These are phyloP conservation scores for Menura novaehollandiae DNA, from an alignment of 2,113 vertebrate genomes.

Conservation along the genomic window DNA sequence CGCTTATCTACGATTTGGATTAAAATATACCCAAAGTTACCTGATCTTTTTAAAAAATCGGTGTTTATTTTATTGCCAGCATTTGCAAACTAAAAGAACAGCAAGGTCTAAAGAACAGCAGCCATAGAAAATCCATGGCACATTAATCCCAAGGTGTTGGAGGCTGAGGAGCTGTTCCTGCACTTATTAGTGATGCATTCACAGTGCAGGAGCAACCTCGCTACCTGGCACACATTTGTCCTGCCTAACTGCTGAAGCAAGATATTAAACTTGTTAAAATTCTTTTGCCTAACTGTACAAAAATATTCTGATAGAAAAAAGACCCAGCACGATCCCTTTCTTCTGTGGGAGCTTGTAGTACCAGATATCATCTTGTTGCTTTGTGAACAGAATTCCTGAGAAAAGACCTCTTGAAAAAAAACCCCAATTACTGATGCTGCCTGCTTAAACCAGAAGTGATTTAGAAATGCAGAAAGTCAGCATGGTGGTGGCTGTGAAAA, in stretches of 20 bases:
- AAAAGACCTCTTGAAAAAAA: background rate
- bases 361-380: background rate
- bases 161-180: background rate
- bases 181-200: background rate
- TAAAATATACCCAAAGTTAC: background rate
- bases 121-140: background rate
- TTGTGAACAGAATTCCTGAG: background rate
- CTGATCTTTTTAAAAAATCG: background rate
- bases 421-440: background rate
- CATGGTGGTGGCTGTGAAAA: background rate
- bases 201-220: background rate
- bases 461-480: background rate
- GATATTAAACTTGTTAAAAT: background rate
- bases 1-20: no score
- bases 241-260: background rate
- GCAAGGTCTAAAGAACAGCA: background rate
- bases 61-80: background rate
- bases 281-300: background rate
- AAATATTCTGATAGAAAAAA: background rate
- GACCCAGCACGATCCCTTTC: background rate
- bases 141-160: background rate
- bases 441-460: background rate
- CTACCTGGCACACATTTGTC: background rate
- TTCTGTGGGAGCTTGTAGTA: background rate
- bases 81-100: background rate